Percentiles rank a stretch among this genome's conserved stretches.
Evolutionary conservation across 2,888 invertebrate species (phyloP).

Genomic region (Phania funesta): DNA sequence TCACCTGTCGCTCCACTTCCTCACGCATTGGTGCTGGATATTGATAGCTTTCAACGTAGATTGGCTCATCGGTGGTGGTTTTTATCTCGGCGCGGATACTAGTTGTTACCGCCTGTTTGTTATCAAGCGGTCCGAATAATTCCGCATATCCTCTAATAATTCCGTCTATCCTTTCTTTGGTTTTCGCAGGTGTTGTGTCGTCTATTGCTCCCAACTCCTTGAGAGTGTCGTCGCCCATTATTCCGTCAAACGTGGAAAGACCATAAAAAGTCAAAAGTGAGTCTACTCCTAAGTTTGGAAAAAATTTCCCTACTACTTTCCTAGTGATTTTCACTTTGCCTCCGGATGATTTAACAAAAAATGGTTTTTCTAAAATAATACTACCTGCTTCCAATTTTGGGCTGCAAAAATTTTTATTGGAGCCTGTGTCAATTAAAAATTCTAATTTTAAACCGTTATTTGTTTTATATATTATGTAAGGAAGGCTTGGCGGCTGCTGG

Average conservation of each 20-base stretch:
- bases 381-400: no score
- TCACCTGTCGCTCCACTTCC: no score
- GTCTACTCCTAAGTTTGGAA: no score
- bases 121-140: no score
- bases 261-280: constrained; percentile 17
- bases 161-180: no score
- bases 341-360: neutral
- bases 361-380: neutral
- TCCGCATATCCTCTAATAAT: no score
- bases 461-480: neutral
- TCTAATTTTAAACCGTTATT: neutral
- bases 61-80: no score
- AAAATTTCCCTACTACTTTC: neutral
- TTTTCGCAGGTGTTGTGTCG: no score
- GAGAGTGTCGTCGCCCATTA: constrained; percentile 60
- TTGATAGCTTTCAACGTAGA: no score
- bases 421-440: neutral
- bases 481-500: neutral
- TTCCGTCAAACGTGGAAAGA: constrained; percentile 52
- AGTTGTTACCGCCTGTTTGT: no score
- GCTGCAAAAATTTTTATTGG: neutral
- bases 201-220: constrained; percentile 59
- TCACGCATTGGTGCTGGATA: no score
- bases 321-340: neutral
- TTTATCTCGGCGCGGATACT: no score